Conservation (phyloP, 1,140 invertebrate genomes). For the Hylaeus volcanicus region DNA sequence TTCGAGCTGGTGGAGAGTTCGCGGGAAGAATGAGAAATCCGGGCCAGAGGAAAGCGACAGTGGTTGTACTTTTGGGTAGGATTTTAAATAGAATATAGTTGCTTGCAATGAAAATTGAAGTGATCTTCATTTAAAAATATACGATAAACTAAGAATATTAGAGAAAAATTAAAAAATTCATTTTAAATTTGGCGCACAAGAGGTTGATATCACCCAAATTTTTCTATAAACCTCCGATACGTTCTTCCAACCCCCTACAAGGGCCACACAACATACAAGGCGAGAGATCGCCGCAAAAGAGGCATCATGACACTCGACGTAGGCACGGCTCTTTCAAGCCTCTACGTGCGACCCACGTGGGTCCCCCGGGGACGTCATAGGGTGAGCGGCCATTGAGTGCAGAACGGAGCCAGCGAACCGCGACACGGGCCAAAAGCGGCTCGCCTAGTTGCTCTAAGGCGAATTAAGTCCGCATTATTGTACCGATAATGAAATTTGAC, state of each 20-base stretch:
- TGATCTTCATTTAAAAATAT: too few species aligned
- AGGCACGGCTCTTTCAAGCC: slow-evolving; percentile 9
- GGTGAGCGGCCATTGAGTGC: slow-evolving; percentile 48
- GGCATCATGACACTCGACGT: background rate
- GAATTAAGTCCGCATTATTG: slow-evolving; percentile 79
- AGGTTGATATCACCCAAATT: too few species aligned
- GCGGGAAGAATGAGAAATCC: background rate
- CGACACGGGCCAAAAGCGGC: slow-evolving; percentile 37
- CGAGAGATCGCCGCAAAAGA: background rate
- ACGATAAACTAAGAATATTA: too few species aligned
- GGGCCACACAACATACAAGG: background rate
- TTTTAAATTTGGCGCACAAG: too few species aligned
- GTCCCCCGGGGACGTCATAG: slow-evolving; percentile 53
- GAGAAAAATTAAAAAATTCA: too few species aligned
- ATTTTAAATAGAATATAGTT: too few species aligned
- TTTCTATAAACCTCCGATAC: too few species aligned
- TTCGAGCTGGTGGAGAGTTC: too few species aligned
- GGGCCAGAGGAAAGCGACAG: background rate
- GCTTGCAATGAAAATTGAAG: too few species aligned
- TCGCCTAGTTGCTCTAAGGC: slow-evolving; percentile 31
- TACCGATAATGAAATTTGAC: slow-evolving; percentile 81
- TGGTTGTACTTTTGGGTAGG: background rate
- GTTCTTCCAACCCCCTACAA: too few species aligned
- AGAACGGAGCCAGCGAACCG: slow-evolving; percentile 40
- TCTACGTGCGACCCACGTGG: slow-evolving; percentile 35